These are phyloP conservation scores for Molorchus minor DNA, from an alignment of 2,888 invertebrate genomes.

Conservation along the genomic window DNA sequence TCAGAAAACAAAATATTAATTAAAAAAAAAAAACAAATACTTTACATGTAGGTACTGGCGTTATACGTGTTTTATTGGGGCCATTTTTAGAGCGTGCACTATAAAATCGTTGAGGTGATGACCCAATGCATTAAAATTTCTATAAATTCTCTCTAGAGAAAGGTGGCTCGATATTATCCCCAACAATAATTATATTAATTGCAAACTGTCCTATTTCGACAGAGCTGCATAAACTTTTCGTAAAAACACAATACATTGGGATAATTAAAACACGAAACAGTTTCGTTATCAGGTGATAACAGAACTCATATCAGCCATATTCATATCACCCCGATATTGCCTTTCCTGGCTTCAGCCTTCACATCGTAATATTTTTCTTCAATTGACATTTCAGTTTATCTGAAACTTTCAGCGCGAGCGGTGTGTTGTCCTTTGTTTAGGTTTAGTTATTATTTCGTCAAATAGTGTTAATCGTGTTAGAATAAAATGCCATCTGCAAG, in stretches of 20 bases:
- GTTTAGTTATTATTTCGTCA: background rate
- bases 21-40: no score
- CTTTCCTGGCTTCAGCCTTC: conserved; percentile 1
- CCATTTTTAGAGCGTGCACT: no score
- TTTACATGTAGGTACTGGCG: no score
- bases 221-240: no score
- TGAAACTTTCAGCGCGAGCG: conserved; percentile 26
- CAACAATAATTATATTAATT: background rate
- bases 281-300: background rate
- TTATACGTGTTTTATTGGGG: no score
- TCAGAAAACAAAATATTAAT: no score
- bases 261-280: background rate
- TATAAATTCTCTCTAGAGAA: no score
- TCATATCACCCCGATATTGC: background rate
- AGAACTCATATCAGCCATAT: background rate
- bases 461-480: background rate
- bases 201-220: no score
- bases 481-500: conserved; percentile 21
- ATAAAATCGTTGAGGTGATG: no score
- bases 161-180: background rate
- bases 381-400: conserved; percentile 32
- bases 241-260: no score
- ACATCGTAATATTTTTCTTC: background rate
- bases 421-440: conserved; percentile 9
- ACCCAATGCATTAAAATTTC: no score